Percentiles rank a stretch among this genome's conserved stretches.
phyloP scores from a whole-genome alignment of 2,888 invertebrate species.

The Drosophila neutralis region DNA sequence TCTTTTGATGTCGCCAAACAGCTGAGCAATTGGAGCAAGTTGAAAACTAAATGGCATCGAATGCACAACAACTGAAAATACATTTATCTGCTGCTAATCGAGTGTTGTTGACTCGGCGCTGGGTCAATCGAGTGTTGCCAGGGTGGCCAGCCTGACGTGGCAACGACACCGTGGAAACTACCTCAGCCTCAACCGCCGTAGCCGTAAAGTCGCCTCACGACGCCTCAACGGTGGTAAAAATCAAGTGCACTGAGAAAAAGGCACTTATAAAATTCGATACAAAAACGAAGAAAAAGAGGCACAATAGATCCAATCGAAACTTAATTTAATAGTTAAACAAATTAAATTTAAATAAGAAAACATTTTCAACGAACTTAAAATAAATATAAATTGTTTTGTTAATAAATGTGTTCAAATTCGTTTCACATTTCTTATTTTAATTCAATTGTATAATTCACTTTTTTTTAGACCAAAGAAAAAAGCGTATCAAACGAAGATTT shows the following conservation, averaged over 20 bases:
- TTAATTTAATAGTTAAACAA: background rate
- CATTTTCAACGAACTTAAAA: background rate
- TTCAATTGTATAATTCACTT: too few relatives aligned
- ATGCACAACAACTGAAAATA: constrained; percentile 39
- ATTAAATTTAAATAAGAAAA: background rate
- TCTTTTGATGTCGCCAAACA: constrained; percentile 59
- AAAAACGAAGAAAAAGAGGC: background rate
- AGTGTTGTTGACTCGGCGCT: constrained; percentile 15
- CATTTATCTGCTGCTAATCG: constrained; percentile 57
- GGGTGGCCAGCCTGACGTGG: constrained; percentile 43
- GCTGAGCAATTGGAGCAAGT: constrained; percentile 60
- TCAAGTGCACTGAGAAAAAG: constrained; percentile 12
- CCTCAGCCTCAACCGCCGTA: constrained; percentile 32
- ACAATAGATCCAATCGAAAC: too few relatives aligned
- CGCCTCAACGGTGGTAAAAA: constrained; percentile 15
- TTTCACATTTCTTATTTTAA: too few relatives aligned
- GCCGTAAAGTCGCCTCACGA: constrained; percentile 49
- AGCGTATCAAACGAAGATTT: background rate
- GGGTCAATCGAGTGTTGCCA: constrained; percentile 27
- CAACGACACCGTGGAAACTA: constrained; percentile 49
- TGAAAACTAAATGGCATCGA: constrained; percentile 22
- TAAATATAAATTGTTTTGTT: too few relatives aligned
- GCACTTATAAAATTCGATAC: background rate
- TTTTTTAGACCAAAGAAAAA: too few relatives aligned
- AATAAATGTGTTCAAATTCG: too few relatives aligned